Conservation (phyloP, 2,113 vertebrate species). For the Gymnocephalus cernua region DNA sequence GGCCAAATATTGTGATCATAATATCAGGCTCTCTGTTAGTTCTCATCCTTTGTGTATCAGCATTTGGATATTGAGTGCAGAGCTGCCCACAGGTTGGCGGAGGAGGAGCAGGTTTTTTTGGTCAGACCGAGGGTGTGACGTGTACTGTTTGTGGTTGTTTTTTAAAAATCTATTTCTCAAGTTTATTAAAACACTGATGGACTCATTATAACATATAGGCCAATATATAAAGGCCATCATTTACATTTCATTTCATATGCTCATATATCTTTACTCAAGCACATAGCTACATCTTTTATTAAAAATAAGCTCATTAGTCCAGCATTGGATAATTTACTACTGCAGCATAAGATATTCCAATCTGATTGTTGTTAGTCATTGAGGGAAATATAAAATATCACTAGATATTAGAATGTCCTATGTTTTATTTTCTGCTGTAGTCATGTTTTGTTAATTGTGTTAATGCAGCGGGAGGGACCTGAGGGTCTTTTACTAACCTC, state of each 20-base stretch:
- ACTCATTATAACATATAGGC: conserved; percentile 6
- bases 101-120: conserved; percentile 39
- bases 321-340: conserved; percentile 10
- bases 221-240: background rate
- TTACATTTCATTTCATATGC: conserved; percentile 7
- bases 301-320: conserved; percentile 54
- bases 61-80: conserved; percentile 31
- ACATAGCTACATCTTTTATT: conserved; percentile 57
- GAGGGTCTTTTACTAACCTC: background rate
- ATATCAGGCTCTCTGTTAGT: conserved; percentile 14
- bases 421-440: conserved; percentile 24
- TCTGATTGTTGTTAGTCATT: conserved; percentile 49
- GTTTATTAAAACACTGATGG: conserved; percentile 18
- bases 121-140: conserved; percentile 25
- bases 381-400: conserved; percentile 40
- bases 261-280: conserved; percentile 17
- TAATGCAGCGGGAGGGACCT: background rate
- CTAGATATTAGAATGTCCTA: conserved; percentile 42
- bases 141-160: background rate
- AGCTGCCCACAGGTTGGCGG: conserved; percentile 47
- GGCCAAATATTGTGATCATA: conserved; percentile 2
- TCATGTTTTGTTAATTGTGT: conserved; percentile 27
- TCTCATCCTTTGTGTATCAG: conserved; percentile 1
- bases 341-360: conserved; percentile 40
- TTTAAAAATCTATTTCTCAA: background rate